A percentile compares a stretch with the other conserved stretches of the same genome.
phyloP scores from a whole-genome alignment of 2,797 vertebrate genomes.

The Gambusia yucatana region DNA sequence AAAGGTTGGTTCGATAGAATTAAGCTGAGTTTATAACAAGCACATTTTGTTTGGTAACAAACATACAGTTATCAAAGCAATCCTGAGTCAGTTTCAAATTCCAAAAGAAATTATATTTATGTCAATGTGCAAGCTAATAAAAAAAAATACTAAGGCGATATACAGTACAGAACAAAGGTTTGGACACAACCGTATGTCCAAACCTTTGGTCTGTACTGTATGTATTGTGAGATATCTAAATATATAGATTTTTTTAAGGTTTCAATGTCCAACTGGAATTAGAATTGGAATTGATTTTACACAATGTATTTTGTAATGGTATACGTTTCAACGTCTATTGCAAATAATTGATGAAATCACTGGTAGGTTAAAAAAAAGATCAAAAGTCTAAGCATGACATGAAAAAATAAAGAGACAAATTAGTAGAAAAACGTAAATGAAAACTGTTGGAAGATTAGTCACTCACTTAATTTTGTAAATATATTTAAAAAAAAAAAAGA shows the following conservation, averaged over 20 bases:
- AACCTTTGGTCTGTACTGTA: too few relatives aligned
- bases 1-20: not conserved
- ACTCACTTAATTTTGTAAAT: not conserved
- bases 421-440: not conserved
- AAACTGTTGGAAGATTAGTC: not conserved
- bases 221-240: not conserved
- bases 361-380: not conserved
- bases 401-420: not conserved
- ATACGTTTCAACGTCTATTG: not conserved
- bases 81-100: not conserved
- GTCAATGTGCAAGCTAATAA: not conserved
- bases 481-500: too few relatives aligned
- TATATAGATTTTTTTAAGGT: not conserved
- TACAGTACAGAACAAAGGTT: not conserved
- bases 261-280: not conserved
- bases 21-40: not conserved
- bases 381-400: slow-evolving; percentile 1
- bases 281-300: not conserved
- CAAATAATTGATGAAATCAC: not conserved
- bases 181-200: too few relatives aligned
- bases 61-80: not conserved
- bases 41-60: not conserved
- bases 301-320: slow-evolving; percentile 1
- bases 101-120: not conserved
- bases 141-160: not conserved